Evolutionary conservation across 1,140 invertebrate species (phyloP), one percentile per base, ranked within the genome.

Genomic region (Euura lappo): DNA sequence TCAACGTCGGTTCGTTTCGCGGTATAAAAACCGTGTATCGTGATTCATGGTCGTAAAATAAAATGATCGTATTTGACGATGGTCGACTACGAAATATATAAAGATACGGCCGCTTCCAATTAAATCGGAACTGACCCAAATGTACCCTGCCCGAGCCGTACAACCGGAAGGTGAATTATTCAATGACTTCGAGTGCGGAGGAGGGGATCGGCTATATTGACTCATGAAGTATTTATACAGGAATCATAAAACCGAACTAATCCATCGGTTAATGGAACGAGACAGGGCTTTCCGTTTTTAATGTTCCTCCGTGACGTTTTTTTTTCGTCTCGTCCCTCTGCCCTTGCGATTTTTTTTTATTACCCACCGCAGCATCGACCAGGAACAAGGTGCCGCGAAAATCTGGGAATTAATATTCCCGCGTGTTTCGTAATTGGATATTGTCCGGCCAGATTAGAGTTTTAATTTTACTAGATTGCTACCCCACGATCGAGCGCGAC

Each of bases 391-490:
- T 3, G 44, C 8, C 28, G 44, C 7, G 66, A 68, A 68, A 84
- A 82, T 77, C 76, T 77, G 76, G 79, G 74, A 82, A 83, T 83
- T 84, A 84, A 85, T 83, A 85, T 84, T 82, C 80, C 77, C 78
- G 76, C 74, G 75, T 69, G 74, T 74, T 74, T 75, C 76, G 79
- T 85, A 86, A 86, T 86, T 86, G 85, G 82, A 85, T 85, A 86
- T 86, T 85, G 85, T 85, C 81, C 81, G 77, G 83, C 82, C 79
- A 79, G 84, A 85, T 85, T 84, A 84, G 82, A 83, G 80, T 84
- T 86, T 86, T 86, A 85, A 86, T 86, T 85, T 84, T 76, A 79
- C 81, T 84, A 83, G 79, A 83, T 81, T 80, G 78, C 71, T 1
- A 76, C 75, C 74, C 71, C 74, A 44, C 51, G 51, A 8, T 60